Evolutionary conservation across 64 coral and sea anemone species (phyloP), one percentile per base, ranked within the genome.

Genomic region (Montipora foliosa): DNA sequence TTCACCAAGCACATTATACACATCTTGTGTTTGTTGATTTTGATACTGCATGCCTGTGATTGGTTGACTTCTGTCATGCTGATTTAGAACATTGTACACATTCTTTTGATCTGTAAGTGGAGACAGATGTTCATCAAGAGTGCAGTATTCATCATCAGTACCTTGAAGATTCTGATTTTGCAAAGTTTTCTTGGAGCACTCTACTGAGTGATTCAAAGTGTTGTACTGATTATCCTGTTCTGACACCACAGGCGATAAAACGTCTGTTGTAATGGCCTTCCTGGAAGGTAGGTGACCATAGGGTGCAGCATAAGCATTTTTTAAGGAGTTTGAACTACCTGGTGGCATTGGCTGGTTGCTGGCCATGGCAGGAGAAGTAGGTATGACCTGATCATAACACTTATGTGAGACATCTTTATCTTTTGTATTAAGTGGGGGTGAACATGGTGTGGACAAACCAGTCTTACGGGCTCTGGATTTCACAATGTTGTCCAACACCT

Each of bases 401-500:
- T 92, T 59, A 15, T 79, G 73, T 17, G 74, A 29, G 12, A 22
- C 70, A 8, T 79, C 47, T 15, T 62, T 66, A 5, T 5, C 64
- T 67, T 95, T 89, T 47, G 79, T 87, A 2, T 92, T 60, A 59
- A 17, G 21, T 19, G 48, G 49, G 6, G 76, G 50, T 74, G 78
- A 47, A 75, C 81, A 66, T 44, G 60, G 10, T 49, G 48, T 60
- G 4, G 96, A 76, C 17, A 53, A 20, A 44, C 82, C 11, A 13
- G 48, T 76, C 5, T 91, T 87, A 16, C 89, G 76, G 19, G 98
- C 98, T 87, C 92, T 92, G 20, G 98, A 94, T 57, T 92, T 96
- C 44, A 99, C 88, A 1, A 99, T 92, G 49, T 84, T 94, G 74
- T 99, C 98, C 37, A 99, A 68, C 0, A 99, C 48, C 82, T 94